These are phyloP conservation scores for Pristiophorus japonicus DNA, from an alignment of 2,113 vertebrate species.

Conservation along the genomic window DNA sequence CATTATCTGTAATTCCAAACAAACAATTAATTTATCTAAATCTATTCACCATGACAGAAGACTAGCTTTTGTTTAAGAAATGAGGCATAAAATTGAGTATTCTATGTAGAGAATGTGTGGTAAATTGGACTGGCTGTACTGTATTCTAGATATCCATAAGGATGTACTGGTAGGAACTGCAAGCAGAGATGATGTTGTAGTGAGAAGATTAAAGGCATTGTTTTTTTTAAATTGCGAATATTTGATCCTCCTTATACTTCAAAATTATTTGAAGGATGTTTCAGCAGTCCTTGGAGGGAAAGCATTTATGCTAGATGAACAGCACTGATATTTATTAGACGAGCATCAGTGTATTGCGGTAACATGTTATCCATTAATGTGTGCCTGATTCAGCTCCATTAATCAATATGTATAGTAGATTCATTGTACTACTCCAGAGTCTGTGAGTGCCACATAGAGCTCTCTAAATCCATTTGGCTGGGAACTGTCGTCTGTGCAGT, in stretches of 20 bases:
- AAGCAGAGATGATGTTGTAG: background rate
- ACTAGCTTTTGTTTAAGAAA: conserved; percentile 1
- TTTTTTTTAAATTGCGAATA: background rate
- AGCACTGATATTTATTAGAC: background rate
- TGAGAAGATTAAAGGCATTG: background rate
- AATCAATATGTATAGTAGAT: conserved; percentile 14
- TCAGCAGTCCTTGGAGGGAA: background rate
- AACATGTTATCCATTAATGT: conserved; percentile 1
- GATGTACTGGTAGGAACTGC: background rate
- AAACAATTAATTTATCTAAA: background rate
- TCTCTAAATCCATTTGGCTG: conserved; percentile 22
- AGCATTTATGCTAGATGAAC: background rate
- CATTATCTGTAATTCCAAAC: background rate
- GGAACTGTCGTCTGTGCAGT: background rate
- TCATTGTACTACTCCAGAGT: background rate
- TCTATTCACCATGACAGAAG: background rate
- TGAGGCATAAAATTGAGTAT: conserved; percentile 11
- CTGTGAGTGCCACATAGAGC: background rate
- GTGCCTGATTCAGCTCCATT: background rate
- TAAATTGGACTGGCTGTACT: background rate
- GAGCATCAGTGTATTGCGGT: background rate
- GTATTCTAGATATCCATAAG: background rate
- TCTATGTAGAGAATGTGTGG: background rate
- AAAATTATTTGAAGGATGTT: background rate
- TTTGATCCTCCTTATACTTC: conserved; percentile 7